phyloP scores from a whole-genome alignment of 2,888 invertebrate species.

The Cheilosia grossa region DNA sequence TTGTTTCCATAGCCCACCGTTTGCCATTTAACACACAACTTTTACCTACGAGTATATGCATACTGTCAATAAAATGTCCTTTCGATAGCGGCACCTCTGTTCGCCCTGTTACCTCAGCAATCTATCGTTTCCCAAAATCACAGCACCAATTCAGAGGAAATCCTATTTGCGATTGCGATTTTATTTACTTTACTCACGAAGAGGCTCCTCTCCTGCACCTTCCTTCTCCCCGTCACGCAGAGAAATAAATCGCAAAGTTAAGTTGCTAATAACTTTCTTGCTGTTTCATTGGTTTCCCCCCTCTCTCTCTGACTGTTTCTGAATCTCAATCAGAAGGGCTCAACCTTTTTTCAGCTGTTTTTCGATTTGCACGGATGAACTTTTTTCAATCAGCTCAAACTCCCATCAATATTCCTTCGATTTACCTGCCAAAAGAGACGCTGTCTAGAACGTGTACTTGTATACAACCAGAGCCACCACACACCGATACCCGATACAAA shows the following conservation, averaged over 20 bases:
- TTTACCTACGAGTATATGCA: too few species aligned
- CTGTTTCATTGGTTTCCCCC: neutral
- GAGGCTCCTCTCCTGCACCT: neutral
- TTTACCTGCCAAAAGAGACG: neutral
- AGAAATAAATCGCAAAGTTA: conserved; percentile 42
- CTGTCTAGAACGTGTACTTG: neutral
- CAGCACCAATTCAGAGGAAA: conserved; percentile 8
- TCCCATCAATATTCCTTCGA: conserved; percentile 61
- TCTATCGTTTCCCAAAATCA: conserved; percentile 9
- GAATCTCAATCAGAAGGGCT: conserved; percentile 16
- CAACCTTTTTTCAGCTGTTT: conserved; percentile 48
- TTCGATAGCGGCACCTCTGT: conserved; percentile 20
- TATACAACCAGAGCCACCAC: neutral
- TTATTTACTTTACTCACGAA: conserved; percentile 43
- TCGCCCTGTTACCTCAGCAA: conserved; percentile 20
- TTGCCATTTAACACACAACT: too few species aligned
- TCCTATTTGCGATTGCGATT: conserved; percentile 28
- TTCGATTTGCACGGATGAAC: conserved; percentile 43
- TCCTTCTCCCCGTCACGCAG: neutral
- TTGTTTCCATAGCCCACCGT: too few species aligned
- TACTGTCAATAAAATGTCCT: conserved; percentile 11
- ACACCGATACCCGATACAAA: neutral
- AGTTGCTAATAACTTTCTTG: conserved; percentile 51
- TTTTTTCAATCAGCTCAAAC: conserved; percentile 53
- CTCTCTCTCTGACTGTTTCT: neutral